Conservation (phyloP, 2,797 vertebrate species). For the Synaphobranchus kaupii region DNA sequence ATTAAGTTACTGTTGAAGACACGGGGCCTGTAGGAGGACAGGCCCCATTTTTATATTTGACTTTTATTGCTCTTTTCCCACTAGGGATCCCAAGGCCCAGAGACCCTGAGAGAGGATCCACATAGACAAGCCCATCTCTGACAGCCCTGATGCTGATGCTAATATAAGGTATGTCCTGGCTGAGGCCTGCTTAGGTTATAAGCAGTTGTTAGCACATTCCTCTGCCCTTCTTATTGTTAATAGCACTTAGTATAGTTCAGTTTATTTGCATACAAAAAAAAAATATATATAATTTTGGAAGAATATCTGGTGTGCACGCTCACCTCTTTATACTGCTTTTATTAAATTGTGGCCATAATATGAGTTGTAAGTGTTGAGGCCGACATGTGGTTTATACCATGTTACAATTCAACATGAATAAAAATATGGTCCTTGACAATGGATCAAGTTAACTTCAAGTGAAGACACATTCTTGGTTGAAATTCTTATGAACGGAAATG, state of each 20-base stretch:
- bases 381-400: constrained; percentile 3
- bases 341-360: not conserved
- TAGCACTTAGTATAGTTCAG: not conserved
- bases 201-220: not conserved
- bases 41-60: not conserved
- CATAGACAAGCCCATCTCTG: not conserved
- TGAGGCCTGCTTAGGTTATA: too few relatives aligned
- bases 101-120: constrained; percentile 2
- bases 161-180: constrained; percentile 18
- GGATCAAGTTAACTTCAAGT: constrained; percentile 17
- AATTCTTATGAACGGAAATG: constrained; percentile 8
- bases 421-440: constrained; percentile 25
- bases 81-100: not conserved
- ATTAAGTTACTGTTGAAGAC: not conserved
- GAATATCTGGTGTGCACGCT: not conserved
- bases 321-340: not conserved
- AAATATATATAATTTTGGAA: not conserved
- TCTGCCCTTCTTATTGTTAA: not conserved
- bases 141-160: constrained; percentile 13
- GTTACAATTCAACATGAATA: constrained; percentile 6
- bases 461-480: not conserved
- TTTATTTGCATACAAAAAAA: not conserved
- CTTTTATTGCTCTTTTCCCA: constrained; percentile 4
- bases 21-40: not conserved
- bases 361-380: not conserved